These are phyloP conservation scores for Pica pica DNA, from an alignment of 2,113 vertebrate genomes.

Conservation along the genomic window DNA sequence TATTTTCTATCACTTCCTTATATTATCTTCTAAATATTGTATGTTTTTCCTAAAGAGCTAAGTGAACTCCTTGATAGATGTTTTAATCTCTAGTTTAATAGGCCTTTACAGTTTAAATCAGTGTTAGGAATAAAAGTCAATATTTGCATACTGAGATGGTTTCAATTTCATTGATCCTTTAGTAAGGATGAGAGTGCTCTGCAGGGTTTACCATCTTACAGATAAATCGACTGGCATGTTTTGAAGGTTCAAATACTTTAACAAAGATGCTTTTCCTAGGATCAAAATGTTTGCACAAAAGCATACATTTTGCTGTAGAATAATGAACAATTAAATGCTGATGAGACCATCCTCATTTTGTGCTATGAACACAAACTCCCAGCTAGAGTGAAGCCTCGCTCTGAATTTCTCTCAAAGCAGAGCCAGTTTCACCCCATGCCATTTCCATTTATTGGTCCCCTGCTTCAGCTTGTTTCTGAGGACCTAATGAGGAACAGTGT, in stretches of 20 bases:
- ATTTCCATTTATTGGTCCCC: not conserved
- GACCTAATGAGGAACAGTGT: not conserved
- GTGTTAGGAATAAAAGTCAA: not conserved
- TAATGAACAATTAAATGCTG: not conserved
- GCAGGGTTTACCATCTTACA: not conserved
- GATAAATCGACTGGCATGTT: not conserved
- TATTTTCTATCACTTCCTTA: not conserved
- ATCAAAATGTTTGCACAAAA: not conserved
- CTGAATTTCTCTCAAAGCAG: not conserved
- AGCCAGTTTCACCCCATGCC: not conserved
- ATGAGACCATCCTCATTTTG: not conserved
- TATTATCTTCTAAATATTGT: not conserved
- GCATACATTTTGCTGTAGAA: not conserved
- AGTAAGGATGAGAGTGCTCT: not conserved
- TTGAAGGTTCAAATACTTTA: conserved; percentile 15
- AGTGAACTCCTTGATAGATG: not conserved
- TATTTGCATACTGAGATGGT: not conserved
- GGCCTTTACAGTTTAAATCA: not conserved
- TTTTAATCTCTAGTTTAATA: conserved; percentile 17
- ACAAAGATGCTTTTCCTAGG: not conserved
- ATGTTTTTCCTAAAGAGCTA: not conserved
- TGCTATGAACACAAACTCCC: not conserved
- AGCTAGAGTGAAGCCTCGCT: not conserved
- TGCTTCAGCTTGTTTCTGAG: not conserved
- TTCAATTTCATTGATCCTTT: conserved; percentile 6